These are phyloP conservation scores for Dasysyrphus tricinctus DNA, from an alignment of 2,888 invertebrate species.

Conservation along the genomic window DNA sequence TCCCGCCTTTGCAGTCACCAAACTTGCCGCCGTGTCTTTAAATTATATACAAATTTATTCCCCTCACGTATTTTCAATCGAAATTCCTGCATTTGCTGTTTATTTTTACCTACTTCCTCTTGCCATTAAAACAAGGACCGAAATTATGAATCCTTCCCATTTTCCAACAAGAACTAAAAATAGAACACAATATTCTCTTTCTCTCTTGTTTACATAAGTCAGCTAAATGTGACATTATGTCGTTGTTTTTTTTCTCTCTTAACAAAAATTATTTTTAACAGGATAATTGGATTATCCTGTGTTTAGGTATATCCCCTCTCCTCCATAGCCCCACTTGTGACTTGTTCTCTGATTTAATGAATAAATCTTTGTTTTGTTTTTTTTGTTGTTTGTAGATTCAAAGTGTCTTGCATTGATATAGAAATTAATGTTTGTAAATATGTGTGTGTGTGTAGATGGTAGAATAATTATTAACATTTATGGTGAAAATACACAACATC, in stretches of 20 bases:
- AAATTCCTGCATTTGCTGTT: constrained; percentile 42
- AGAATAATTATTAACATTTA: constrained; percentile 15
- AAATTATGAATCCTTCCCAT: constrained; percentile 8
- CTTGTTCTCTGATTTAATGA: constrained; percentile 12
- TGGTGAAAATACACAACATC: constrained; percentile 40
- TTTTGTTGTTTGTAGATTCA: neutral
- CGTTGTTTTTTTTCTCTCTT: constrained; percentile 3
- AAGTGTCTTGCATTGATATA: neutral
- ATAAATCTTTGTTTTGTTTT: constrained; percentile 27
- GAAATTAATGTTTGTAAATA: neutral
- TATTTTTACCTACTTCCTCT: constrained; percentile 6
- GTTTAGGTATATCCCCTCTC: neutral
- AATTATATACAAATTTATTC: constrained; percentile 13
- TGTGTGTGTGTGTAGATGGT: constrained; percentile 4
- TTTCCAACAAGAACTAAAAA: neutral
- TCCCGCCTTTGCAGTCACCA: neutral
- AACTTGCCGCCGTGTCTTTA: neutral
- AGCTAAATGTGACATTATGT: neutral
- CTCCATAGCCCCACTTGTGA: neutral
- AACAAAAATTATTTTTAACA: constrained; percentile 30
- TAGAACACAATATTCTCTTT: constrained; percentile 27
- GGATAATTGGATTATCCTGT: constrained; percentile 57
- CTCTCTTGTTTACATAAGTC: neutral
- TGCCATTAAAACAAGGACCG: constrained; percentile 17
- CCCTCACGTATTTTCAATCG: constrained; percentile 52